A percentile compares a stretch with the other conserved stretches of the same genome.
These are phyloP conservation scores for Lithobates pipiens DNA, from an alignment of 2,797 vertebrate genomes.

Conservation along the genomic window DNA sequence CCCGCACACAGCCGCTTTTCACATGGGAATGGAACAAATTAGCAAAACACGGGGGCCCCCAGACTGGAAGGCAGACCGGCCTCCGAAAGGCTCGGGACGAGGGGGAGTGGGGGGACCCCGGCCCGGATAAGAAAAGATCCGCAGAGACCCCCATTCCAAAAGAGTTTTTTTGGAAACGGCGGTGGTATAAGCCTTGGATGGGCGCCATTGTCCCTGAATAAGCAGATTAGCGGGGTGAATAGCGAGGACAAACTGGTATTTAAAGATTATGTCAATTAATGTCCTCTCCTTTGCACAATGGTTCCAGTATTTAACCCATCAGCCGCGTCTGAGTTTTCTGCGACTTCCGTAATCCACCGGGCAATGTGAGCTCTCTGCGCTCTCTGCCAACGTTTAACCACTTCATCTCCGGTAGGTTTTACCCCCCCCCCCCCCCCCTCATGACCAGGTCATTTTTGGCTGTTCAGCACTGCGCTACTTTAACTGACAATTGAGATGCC, in stretches of 20 bases:
- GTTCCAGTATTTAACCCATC: slow-evolving; percentile 57
- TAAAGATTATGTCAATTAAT: slow-evolving; percentile 61
- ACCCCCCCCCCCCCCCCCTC: no score
- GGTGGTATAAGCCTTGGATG: slow-evolving; percentile 58
- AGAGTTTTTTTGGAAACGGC: slow-evolving; percentile 54
- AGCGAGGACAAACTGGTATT: slow-evolving; percentile 60
- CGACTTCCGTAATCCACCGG: slow-evolving; percentile 26
- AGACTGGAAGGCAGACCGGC: slow-evolving; percentile 54
- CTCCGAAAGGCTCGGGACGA: slow-evolving; percentile 47
- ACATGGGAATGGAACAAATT: slow-evolving; percentile 63
- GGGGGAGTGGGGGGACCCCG: slow-evolving; percentile 8
- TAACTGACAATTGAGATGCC: no score
- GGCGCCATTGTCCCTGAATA: slow-evolving; percentile 56
- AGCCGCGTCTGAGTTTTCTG: slow-evolving; percentile 28
- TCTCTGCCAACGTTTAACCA: neutral
- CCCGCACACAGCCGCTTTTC: slow-evolving; percentile 52
- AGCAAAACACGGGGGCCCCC: slow-evolving; percentile 59
- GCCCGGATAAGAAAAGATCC: slow-evolving; percentile 47
- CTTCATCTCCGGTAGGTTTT: neutral
- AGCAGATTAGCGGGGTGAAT: slow-evolving; percentile 60
- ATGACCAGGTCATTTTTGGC: no score
- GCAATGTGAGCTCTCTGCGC: neutral
- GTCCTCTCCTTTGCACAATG: slow-evolving; percentile 53
- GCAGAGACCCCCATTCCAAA: slow-evolving; percentile 44
- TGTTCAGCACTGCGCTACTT: no score